Evolutionary conservation across 2,113 vertebrate genomes (phyloP), one percentile per base, ranked within the genome.

Genomic region (Lophura nycthemera): DNA sequence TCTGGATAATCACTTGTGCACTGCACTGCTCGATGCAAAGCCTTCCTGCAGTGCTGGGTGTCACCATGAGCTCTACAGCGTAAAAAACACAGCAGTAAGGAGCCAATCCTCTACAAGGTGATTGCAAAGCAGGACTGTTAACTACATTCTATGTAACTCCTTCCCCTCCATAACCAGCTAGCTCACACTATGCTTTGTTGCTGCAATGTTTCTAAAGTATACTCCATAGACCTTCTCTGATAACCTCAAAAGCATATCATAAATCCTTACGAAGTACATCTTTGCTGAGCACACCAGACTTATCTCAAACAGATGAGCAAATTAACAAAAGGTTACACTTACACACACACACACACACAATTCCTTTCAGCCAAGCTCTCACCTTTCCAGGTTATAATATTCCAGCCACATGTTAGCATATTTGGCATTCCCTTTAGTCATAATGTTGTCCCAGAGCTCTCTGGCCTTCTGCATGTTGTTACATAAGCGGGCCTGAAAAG

Each of bases 381-480:
- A 99, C 99, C 99, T 98, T 95, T 99, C 99, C 29, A 99, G 97
- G 96, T 98, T 99, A 61, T 99, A 99, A 82, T 99, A 99, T 82
- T 99, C 99, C 60, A 99, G 97, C 99, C 99, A 99, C 99, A 99
- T 99, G 97, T 99, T 99, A 74, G 99, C 99, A 1, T 98, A 99
- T 84, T 99, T 99, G 77, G 99, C 98, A 12, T 99, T 99, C n/a
- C 99, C 99, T 97, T 98, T 99, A 6, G 98, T 99, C 99, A 99
- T 99, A 73, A 99, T 99, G 89, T 94, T 99, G 88, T 99, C 99
- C 99, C 99, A 99, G 66, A 99, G 98, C 11, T 99, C 99, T 84
- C 99, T 98, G 40, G 99, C 99, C 86, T 99, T 99, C 95, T 99
- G 99, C 97, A 99, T 99, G 87, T 99, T 99, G 93, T 99, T 99